These are phyloP conservation scores for Lochmaea crataegi DNA, from an alignment of 2,888 invertebrate species.

Conservation along the genomic window DNA sequence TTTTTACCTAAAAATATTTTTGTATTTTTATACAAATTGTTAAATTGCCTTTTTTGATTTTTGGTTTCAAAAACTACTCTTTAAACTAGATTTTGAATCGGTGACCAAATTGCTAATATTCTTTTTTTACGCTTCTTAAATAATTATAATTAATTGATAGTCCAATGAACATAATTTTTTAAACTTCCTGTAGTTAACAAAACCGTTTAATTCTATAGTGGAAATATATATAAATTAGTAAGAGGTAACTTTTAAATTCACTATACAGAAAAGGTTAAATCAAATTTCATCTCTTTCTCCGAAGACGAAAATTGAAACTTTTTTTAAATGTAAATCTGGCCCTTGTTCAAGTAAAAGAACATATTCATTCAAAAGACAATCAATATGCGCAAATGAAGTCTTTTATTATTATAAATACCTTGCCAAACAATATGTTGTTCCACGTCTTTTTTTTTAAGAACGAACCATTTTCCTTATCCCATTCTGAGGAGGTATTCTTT, in stretches of 20 bases:
- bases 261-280: not conserved
- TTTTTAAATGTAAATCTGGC: not conserved
- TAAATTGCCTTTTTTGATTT: too few species aligned
- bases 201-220: not conserved
- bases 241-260: not conserved
- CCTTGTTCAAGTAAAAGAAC: not conserved
- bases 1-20: too few species aligned
- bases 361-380: not conserved
- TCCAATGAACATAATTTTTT: not conserved
- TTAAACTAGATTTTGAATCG: not conserved
- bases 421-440: constrained; percentile 5
- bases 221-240: not conserved
- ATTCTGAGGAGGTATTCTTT: constrained; percentile 22
- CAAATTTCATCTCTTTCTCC: not conserved
- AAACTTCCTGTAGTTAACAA: not conserved
- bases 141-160: not conserved
- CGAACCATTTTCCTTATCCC: constrained; percentile 3
- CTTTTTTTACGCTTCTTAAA: not conserved
- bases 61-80: too few species aligned
- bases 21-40: too few species aligned
- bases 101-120: not conserved
- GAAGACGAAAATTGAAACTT: too few species aligned
- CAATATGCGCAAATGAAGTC: constrained; percentile 13
- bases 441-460: constrained; percentile 6
- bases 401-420: constrained; percentile 12